Evolutionary conservation across 2,888 invertebrate species (phyloP).

Genomic region (Copidosoma aretas): DNA sequence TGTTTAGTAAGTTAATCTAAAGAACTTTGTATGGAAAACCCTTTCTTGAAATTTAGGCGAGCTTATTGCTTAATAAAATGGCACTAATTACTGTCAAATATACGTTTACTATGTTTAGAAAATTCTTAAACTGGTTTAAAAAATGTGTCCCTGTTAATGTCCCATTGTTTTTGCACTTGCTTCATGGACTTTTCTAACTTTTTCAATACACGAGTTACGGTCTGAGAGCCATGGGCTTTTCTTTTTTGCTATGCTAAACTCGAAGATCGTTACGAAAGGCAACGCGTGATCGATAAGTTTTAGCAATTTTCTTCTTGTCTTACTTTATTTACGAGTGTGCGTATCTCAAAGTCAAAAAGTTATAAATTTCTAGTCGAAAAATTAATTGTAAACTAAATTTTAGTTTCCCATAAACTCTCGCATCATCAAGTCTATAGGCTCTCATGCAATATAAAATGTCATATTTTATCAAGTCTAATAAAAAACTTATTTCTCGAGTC

Average conservation of each 20-base stretch:
- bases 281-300: constrained; percentile 55
- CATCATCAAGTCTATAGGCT: constrained; percentile 16
- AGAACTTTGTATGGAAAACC: constrained; percentile 27
- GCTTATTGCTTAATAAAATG: constrained; percentile 61
- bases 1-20: constrained; percentile 21
- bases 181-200: constrained; percentile 21
- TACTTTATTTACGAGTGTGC: constrained; percentile 33
- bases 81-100: constrained; percentile 58
- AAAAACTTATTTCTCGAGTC: background rate
- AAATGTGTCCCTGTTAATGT: constrained; percentile 28
- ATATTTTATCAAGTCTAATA: background rate
- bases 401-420: background rate
- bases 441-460: constrained; percentile 15
- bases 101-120: constrained; percentile 39
- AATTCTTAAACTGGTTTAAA: constrained; percentile 47
- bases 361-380: constrained; percentile 15
- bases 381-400: constrained; percentile 12
- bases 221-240: constrained; percentile 40
- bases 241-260: constrained; percentile 36
- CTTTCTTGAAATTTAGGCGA: constrained; percentile 44
- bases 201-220: constrained; percentile 32
- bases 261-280: constrained; percentile 59
- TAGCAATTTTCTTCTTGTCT: constrained; percentile 37
- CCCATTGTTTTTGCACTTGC: constrained; percentile 27
- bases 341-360: constrained; percentile 26